phyloP scores from a whole-genome alignment of 2,797 vertebrate species.

The Dendrocincla fuliginosa region DNA sequence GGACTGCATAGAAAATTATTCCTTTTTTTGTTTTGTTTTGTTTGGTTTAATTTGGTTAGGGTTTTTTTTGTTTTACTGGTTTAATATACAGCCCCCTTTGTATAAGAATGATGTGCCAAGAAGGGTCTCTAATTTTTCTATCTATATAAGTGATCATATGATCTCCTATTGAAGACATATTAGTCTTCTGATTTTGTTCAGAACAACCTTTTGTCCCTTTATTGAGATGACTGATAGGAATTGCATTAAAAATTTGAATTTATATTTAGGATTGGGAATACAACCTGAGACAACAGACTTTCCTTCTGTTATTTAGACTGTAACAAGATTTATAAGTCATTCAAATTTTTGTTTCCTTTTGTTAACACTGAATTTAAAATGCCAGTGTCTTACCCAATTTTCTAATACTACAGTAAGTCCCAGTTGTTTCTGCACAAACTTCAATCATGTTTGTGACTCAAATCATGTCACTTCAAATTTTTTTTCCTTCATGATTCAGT shows the following conservation, averaged over 20 bases:
- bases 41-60: too few species aligned
- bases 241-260: neutral
- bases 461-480: neutral
- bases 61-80: neutral
- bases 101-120: neutral
- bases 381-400: neutral
- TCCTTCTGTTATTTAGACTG: neutral
- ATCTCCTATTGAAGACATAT: neutral
- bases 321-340: neutral
- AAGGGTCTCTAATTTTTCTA: neutral
- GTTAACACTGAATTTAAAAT: neutral
- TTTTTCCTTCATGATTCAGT: neutral
- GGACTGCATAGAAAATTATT: too few species aligned
- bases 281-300: neutral
- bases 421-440: neutral
- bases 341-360: neutral
- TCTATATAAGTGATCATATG: neutral
- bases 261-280: neutral
- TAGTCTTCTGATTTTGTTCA: neutral
- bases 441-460: neutral
- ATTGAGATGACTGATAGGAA: neutral
- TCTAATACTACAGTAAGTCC: neutral
- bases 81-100: neutral
- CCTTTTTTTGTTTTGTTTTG: too few species aligned
- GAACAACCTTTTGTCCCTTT: neutral